Conservation (phyloP, 1,140 invertebrate genomes). For the Drosophila baimaii region DNA sequence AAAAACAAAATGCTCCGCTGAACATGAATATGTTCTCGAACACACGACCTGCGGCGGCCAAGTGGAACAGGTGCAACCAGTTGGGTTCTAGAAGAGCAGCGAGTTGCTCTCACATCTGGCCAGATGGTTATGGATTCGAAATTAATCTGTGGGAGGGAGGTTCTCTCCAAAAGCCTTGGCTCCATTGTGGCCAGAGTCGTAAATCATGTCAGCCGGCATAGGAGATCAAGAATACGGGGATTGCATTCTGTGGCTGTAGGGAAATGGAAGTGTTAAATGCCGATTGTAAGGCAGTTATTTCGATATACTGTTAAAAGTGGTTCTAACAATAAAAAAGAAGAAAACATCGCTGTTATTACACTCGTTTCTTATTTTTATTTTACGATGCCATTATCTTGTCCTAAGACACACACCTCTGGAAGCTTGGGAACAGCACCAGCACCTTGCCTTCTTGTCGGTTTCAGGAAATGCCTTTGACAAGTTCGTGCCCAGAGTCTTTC, state of each 20-base stretch:
- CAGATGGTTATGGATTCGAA: slow-evolving; percentile 36
- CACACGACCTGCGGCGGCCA: slow-evolving; percentile 44
- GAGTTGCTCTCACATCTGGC: slow-evolving; percentile 7
- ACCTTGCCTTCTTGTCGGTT: background rate
- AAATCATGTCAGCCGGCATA: slow-evolving; percentile 37
- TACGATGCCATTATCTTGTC: too few species aligned
- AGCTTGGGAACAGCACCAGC: background rate
- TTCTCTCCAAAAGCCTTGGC: slow-evolving; percentile 8
- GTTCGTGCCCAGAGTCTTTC: slow-evolving; percentile 47
- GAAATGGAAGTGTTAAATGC: slow-evolving; percentile 48
- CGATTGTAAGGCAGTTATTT: slow-evolving; percentile 27
- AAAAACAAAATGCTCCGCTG: slow-evolving; percentile 54
- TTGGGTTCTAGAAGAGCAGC: slow-evolving; percentile 12
- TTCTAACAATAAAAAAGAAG: too few species aligned
- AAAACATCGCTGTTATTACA: too few species aligned
- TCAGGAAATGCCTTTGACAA: slow-evolving; percentile 50
- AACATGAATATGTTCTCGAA: slow-evolving; percentile 55
- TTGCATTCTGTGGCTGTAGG: slow-evolving; percentile 22
- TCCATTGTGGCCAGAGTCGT: slow-evolving; percentile 36
- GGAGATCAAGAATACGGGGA: slow-evolving; percentile 26
- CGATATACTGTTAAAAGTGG: slow-evolving; percentile 13
- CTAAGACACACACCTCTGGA: background rate
- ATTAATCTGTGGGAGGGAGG: slow-evolving; percentile 54
- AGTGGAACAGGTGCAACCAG: slow-evolving; percentile 68
- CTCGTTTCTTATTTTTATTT: background rate